Conservation (phyloP, 2,888 invertebrate species). For the Phyllotreta cruciferae region DNA sequence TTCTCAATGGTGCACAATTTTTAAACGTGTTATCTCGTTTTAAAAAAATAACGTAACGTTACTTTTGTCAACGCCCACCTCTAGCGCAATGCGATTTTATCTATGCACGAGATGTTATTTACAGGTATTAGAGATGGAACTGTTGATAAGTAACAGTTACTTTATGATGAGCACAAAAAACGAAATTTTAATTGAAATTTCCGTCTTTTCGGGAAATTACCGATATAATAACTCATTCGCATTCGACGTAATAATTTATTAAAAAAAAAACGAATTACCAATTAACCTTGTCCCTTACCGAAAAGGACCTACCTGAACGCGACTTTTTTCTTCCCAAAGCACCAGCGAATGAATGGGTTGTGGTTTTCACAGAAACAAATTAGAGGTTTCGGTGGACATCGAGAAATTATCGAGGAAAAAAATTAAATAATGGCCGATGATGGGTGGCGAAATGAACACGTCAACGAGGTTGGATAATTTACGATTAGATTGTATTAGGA, state of each 20-base stretch:
- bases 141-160: too few relatives aligned
- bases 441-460: too few relatives aligned
- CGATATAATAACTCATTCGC: background rate
- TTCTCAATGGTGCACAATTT: background rate
- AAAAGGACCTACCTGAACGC: slow-evolving; percentile 11
- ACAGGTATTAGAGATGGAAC: too few relatives aligned
- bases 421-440: too few relatives aligned
- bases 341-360: background rate
- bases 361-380: slow-evolving; percentile 15
- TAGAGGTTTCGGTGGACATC: slow-evolving; percentile 8
- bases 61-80: too few relatives aligned
- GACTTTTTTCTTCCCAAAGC: background rate
- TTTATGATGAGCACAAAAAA: too few relatives aligned
- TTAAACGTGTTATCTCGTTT: too few relatives aligned
- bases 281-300: background rate
- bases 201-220: background rate
- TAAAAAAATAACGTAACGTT: too few relatives aligned
- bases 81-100: too few relatives aligned
- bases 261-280: slow-evolving; percentile 6
- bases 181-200: background rate
- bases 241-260: slow-evolving; percentile 11
- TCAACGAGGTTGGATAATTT: too few relatives aligned
- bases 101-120: too few relatives aligned
- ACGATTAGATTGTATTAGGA: too few relatives aligned
- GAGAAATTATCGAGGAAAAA: background rate